Base-by-base conservation (phyloP, 2,797 vertebrate genomes). In the Lithobates sylvaticus region DNA sequence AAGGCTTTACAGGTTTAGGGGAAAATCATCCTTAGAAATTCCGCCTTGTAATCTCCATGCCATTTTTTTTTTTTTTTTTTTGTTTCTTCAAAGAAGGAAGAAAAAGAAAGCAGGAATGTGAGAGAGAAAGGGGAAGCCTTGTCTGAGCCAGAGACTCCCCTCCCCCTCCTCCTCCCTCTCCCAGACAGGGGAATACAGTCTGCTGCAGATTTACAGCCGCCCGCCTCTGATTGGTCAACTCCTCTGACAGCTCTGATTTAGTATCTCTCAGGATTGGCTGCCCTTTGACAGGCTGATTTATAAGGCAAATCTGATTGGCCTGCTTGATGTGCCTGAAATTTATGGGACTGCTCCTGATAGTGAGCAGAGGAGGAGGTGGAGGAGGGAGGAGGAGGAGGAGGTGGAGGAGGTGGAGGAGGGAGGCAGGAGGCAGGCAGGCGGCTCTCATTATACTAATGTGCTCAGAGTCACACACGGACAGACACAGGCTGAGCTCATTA, bases 281-380 rank as follows among this genome's bases (percentile, higher is more conserved):
- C 36, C 27, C 26, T 74, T 82, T 88, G 89, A 89, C 89, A 90
- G 82, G 65, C 72, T 90, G 85, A 90, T 90, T 88, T 88, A 90
- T 88, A 86, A 68, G 44, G 10, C 29, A 10, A 1, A 26, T 39
- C 79, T 87, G 39, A 90, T 90, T 90, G 89, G 89, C 32, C 18
- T 32, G 26, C 68, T 67, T 78, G 61, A 88, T 86, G 72, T 83
- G 84, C 69, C 32, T 79, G 61, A 89, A 87, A 90, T 90, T 88
- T 89, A 90, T 81, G 86, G 26, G 58, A 76, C 72, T 70, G 86
- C 82, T 88, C 65, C 83, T 76, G 89, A 86, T 82, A 78, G 86
- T 83, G 78, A 86, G 84, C 88, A 85, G 88, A 82, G 84, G 70
- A 42, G 65, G 85, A 78, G 80, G 85, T 79, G 61, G 85, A 54